phyloP scores from a whole-genome alignment of 2,888 invertebrate species.

The Nephrotoma guestfalica region DNA sequence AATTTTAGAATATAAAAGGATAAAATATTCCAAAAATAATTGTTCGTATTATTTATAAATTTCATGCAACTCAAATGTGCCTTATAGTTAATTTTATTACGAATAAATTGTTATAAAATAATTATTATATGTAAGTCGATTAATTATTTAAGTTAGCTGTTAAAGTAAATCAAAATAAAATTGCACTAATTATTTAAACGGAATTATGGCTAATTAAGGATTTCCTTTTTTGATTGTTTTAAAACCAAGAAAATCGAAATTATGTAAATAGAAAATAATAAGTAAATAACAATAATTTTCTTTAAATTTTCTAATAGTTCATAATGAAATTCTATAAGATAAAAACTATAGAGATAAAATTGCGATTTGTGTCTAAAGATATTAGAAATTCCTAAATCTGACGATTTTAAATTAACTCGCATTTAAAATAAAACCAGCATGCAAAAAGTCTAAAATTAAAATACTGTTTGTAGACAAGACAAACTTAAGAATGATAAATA shows the following conservation, averaged over 20 bases:
- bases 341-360: neutral
- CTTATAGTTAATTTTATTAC: neutral
- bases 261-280: neutral
- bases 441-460: neutral
- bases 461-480: neutral
- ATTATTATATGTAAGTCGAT: neutral
- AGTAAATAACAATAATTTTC: neutral
- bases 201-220: neutral
- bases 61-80: slow-evolving; percentile 9
- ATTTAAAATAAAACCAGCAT: neutral
- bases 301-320: neutral
- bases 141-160: neutral
- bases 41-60: neutral
- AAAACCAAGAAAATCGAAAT: neutral
- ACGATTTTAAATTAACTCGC: neutral
- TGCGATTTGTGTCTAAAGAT: neutral
- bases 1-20: neutral
- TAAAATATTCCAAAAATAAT: neutral
- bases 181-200: neutral
- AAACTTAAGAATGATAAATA: neutral
- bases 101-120: neutral
- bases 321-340: neutral
- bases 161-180: neutral
- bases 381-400: neutral
- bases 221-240: neutral